Evolutionary conservation across 2,113 vertebrate genomes (phyloP), one percentile per base, ranked within the genome.

Genomic region (Vulpes vulpes): DNA sequence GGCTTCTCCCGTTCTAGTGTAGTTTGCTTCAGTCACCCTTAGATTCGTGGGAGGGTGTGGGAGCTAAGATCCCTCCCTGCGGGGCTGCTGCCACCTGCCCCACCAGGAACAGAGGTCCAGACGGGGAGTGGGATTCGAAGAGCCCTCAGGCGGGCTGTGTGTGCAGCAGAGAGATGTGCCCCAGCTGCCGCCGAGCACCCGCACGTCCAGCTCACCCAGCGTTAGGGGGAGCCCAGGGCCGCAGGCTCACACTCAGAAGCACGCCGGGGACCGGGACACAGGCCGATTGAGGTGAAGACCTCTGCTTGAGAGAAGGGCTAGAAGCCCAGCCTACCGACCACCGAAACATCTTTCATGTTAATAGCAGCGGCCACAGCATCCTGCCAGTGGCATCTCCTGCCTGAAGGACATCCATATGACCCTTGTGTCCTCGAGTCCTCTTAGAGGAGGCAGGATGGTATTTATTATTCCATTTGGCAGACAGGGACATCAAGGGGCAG

Each of bases 191-290:
- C 20, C 65, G 0, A 53, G 11, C 1, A 1, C 22, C 32, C 7
- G 0, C 14, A 35, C 14, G 4, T 19, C 62, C 17, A n/a, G 43
- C 23, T 35, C 38, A 7, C 8, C 30, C 62, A 32, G 27, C 32
- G 10, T 14, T 53, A 43, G 38, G 38, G 4, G 38, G 38, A 43
- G 38, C 43, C 53, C 32, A 83, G 43, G 12, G 27, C 57, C 22
- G 0, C 16, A 19, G 22, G 69, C 60, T n/a, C 11, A 0, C 17
- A 53, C 59, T 25, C 67, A 55, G 55, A 78, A 78, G 79, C 53
- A 78, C 0, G 0, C n/a, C 4, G 1, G 3, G 15, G 22, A 15
- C 82, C 1, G 0, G 49, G 59, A 25, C n/a, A 43, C 9, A 64
- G 62, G 51, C n/a, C 12, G 7, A 71, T 16, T 27, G 49, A 49